Evolutionary conservation across 2,888 invertebrate species (phyloP).

Genomic region (Cantharis rufa): DNA sequence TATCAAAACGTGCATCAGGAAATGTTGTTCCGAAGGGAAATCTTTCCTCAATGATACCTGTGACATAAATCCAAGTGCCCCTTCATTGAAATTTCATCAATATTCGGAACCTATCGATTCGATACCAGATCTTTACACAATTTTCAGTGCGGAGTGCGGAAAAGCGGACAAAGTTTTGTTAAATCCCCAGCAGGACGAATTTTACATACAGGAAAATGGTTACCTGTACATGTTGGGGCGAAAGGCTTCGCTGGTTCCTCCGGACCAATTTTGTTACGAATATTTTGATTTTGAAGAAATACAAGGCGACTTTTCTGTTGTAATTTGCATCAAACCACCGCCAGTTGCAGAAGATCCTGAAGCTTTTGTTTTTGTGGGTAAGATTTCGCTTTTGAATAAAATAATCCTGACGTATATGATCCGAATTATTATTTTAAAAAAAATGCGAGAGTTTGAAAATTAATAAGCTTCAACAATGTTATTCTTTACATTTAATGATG

Average conservation of each 20-base stretch:
- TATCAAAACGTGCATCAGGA: constrained; percentile 6
- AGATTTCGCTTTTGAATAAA: neutral
- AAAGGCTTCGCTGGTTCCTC: neutral
- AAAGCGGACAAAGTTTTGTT: neutral
- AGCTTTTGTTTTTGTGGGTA: neutral
- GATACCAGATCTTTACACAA: constrained; percentile 9
- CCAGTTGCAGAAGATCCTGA: neutral
- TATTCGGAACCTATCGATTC: neutral
- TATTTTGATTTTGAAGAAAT: neutral
- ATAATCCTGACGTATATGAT: too few relatives aligned
- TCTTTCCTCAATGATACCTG: neutral
- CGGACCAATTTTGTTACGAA: neutral
- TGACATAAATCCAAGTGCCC: neutral
- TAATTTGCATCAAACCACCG: neutral
- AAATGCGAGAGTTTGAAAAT: neutral
- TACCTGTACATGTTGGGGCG: neutral
- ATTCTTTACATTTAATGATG: neutral
- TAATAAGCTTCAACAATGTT: neutral
- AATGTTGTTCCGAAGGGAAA: constrained; percentile 14
- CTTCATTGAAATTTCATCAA: neutral
- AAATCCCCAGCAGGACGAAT: neutral
- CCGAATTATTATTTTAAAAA: neutral
- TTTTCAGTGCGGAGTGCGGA: constrained; percentile 11
- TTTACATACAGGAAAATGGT: constrained; percentile 2
- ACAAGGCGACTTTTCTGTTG: neutral